A percentile compares a stretch with the other conserved stretches of the same genome.
phyloP scores from a whole-genome alignment of 1,140 invertebrate species.

The Telenomus remus region DNA sequence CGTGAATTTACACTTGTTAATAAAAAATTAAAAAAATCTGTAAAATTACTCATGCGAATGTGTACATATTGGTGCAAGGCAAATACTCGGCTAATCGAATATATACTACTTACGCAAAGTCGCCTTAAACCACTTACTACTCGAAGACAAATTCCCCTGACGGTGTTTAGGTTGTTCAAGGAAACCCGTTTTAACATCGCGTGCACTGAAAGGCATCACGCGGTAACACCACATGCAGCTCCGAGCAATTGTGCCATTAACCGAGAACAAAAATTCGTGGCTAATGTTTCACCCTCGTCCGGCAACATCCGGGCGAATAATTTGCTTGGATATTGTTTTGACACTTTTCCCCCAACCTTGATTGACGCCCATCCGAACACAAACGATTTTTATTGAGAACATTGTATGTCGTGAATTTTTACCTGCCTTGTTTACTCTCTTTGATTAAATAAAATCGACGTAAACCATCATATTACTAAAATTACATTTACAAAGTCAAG shows the following conservation, averaged over 20 bases:
- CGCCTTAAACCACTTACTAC: slow-evolving; percentile 45
- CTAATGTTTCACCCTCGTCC: slow-evolving; percentile 5
- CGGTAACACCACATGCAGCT: slow-evolving; percentile 1
- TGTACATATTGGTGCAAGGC: slow-evolving; percentile 11
- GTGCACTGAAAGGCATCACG: slow-evolving; percentile 13
- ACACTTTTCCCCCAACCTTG: slow-evolving; percentile 20
- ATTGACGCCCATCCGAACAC: slow-evolving; percentile 13
- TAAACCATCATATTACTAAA: too few species aligned
- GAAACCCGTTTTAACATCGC: slow-evolving; percentile 20
- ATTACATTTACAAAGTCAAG: too few species aligned
- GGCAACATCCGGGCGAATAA: slow-evolving; percentile 10
- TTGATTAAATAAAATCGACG: too few species aligned
- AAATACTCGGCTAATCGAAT: slow-evolving; percentile 47
- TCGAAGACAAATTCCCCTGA: slow-evolving; percentile 39
- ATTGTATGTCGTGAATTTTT: not conserved
- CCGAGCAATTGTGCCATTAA: slow-evolving; percentile 17
- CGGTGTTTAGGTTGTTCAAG: slow-evolving; percentile 36
- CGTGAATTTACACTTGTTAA: too few species aligned
- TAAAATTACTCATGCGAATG: too few species aligned
- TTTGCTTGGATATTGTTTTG: slow-evolving; percentile 29
- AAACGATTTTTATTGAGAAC: slow-evolving; percentile 15
- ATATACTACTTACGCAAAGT: slow-evolving; percentile 37
- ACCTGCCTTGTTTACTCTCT: too few species aligned
- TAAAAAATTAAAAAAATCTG: too few species aligned
- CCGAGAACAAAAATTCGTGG: slow-evolving; percentile 12